phyloP scores from a whole-genome alignment of 2,888 invertebrate genomes.

The Phengaris arion region DNA sequence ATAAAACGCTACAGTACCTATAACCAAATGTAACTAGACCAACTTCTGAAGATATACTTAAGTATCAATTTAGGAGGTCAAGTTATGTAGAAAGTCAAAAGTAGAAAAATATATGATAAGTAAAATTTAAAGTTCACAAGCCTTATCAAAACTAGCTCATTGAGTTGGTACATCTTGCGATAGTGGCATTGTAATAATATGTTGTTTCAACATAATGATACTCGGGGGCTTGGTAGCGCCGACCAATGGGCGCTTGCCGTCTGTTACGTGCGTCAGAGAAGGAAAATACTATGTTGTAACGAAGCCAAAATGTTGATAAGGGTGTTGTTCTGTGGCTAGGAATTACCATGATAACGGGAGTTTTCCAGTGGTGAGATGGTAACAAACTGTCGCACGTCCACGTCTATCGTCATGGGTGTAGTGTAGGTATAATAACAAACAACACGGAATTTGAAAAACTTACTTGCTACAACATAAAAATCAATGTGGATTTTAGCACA shows the following conservation, averaged over 20 bases:
- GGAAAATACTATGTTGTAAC: constrained; percentile 35
- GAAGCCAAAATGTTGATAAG: not conserved
- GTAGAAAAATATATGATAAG: no score
- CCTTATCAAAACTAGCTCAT: constrained; percentile 6
- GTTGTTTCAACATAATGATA: constrained; percentile 49
- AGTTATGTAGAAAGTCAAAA: no score
- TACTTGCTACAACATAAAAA: no score
- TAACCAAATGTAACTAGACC: no score
- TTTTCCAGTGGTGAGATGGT: not conserved
- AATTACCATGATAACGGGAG: not conserved
- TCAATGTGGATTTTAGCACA: no score
- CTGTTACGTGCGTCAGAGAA: constrained; percentile 43
- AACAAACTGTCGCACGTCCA: not conserved
- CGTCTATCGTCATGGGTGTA: no score
- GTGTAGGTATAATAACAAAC: no score
- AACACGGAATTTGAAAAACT: no score
- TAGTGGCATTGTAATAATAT: constrained; percentile 5
- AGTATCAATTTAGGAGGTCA: no score
- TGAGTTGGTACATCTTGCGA: not conserved
- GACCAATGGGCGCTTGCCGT: constrained; percentile 50
- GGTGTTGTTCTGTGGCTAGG: not conserved
- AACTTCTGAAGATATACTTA: no score
- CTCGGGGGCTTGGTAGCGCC: constrained; percentile 60
- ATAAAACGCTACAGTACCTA: no score
- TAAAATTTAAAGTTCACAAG: no score